Evolutionary conservation across 2,888 invertebrate species (phyloP).

Genomic region (Prenolepis imparis): DNA sequence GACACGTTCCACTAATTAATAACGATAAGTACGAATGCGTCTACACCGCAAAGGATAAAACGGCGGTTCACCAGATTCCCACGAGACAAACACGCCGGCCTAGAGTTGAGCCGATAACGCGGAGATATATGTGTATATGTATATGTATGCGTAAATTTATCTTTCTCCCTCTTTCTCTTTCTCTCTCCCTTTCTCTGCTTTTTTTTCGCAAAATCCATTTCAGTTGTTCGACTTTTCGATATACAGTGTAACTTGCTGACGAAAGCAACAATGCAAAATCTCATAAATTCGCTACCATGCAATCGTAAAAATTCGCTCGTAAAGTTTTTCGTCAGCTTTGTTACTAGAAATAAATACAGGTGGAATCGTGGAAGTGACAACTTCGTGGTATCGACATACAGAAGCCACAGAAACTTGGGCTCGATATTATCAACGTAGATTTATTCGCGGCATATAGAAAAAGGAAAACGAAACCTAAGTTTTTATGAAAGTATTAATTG

Average conservation of each 20-base stretch:
- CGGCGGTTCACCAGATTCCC: constrained; percentile 71
- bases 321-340: constrained; percentile 57
- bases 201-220: constrained; percentile 41
- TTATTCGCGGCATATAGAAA: constrained; percentile 12
- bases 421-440: constrained; percentile 16
- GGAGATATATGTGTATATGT: constrained; percentile 63
- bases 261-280: constrained; percentile 54
- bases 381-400: constrained; percentile 27
- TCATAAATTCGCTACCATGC: constrained; percentile 49
- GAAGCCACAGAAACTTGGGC: constrained; percentile 25
- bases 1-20: constrained; percentile 81
- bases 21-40: constrained; percentile 84
- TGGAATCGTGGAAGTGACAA: constrained; percentile 37
- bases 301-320: constrained; percentile 56
- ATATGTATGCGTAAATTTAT: constrained; percentile 23
- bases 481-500: constrained; percentile 20
- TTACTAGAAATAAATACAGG: constrained; percentile 47
- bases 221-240: constrained; percentile 51
- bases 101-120: constrained; percentile 72
- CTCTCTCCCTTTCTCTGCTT: not conserved
- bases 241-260: constrained; percentile 46
- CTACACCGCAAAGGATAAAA: constrained; percentile 83
- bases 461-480: not conserved
- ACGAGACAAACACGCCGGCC: constrained; percentile 65
- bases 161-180: constrained; percentile 26